Evolutionary conservation across 2,113 vertebrate genomes (phyloP), one percentile per base, ranked within the genome.

Genomic region (Heterocephalus glaber): DNA sequence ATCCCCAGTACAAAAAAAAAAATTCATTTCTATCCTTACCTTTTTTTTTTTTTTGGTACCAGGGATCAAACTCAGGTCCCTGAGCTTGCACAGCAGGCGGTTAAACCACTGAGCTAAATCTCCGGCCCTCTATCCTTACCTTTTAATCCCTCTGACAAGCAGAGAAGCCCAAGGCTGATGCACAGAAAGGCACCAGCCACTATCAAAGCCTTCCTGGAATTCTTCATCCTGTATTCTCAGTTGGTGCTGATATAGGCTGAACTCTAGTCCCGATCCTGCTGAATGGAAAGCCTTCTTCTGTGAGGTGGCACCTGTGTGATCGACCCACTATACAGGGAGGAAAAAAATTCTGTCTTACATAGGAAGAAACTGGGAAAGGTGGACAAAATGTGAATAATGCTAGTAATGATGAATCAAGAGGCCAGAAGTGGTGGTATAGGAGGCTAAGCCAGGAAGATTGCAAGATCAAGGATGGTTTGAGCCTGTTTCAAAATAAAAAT

Each of bases 101-200:
- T n/a, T n/a, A n/a, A n/a, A n/a, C n/a, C n/a, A n/a, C n/a, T n/a
- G n/a, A n/a, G n/a, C n/a, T n/a, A n/a, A n/a, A n/a, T n/a, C n/a
- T n/a, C n/a, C n/a, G n/a, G n/a, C n/a, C n/a, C n/a, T n/a, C n/a
- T 61, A 10, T 11, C 7, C 89, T 98, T 98, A 99, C 99, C 99
- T 99, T 99, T 99, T 99, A 97, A 99, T 98, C 92, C 99, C 99
- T 96, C 97, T 99, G 58, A 99, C 94, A 7, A 99, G 99, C 86
- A 99, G 97, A 5, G 99, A 99, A 77, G 99, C 99, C 99, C 99
- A 99, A 0, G 99, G 99, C 81, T 99, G 99, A 98, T 99, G 99
- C 99, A 99, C 98, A 98, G 99, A 99, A 96, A 99, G 99, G 97
- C 99, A 99, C 99, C 99, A 99, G 82, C 99, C 99, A 1, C 98